Evolutionary conservation across 2,888 invertebrate species (phyloP).

Genomic region (Machimus rusticus): DNA sequence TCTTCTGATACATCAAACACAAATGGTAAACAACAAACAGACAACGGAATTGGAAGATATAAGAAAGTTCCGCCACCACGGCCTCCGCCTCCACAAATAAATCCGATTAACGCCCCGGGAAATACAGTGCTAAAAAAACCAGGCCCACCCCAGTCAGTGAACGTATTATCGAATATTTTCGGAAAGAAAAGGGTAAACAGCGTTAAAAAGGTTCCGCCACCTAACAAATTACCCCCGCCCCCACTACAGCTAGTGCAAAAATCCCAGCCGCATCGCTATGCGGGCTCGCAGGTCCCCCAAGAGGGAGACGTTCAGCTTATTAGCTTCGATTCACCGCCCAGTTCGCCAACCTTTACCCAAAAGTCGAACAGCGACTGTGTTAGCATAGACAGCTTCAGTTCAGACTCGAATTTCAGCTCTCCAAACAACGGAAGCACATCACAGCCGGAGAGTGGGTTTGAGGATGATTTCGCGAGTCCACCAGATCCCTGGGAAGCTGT

Average conservation of each 20-base stretch:
- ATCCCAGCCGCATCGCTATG: not conserved
- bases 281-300: not conserved
- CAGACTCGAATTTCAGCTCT: constrained; percentile 72
- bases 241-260: not conserved
- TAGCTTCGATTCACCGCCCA: constrained; percentile 75
- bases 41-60: not conserved
- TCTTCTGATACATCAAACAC: not conserved
- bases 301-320: constrained; percentile 66
- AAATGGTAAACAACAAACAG: not conserved
- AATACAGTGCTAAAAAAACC: constrained; percentile 49
- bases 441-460: constrained; percentile 79
- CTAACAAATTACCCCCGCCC: not conserved
- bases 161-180: constrained; percentile 59
- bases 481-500: constrained; percentile 61
- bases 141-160: constrained; percentile 53
- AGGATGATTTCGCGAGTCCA: constrained; percentile 74
- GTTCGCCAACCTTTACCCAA: constrained; percentile 77
- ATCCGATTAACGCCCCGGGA: constrained; percentile 48
- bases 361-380: constrained; percentile 78
- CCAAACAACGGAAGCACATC: constrained; percentile 70
- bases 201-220: not conserved
- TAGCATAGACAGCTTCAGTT: constrained; percentile 78
- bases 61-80: constrained; percentile 59
- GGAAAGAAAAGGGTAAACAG: constrained; percentile 47
- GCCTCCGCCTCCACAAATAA: constrained; percentile 60